phyloP scores from a whole-genome alignment of 2,113 vertebrate genomes.

The Hylia prasina region DNA sequence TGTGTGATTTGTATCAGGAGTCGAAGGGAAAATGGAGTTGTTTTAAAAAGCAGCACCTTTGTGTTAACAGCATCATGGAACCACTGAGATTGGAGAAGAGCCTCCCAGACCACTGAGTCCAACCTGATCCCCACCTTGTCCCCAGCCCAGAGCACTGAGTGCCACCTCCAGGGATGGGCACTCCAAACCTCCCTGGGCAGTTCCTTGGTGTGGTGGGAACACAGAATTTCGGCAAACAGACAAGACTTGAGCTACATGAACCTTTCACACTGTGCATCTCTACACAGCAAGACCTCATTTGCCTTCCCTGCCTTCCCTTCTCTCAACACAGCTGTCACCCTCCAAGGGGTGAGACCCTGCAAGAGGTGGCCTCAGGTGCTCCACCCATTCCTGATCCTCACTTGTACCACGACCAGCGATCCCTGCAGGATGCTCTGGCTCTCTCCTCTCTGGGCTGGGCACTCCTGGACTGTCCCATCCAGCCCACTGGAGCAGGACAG shows the following conservation, averaged over 20 bases:
- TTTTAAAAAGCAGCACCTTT: not conserved
- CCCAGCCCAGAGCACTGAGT: not conserved
- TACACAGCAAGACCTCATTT: accelerated
- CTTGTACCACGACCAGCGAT: not conserved
- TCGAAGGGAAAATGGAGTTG: not conserved
- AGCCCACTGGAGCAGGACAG: too few species aligned
- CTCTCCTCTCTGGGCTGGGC: not conserved
- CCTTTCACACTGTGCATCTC: not conserved
- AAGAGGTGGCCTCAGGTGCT: not conserved
- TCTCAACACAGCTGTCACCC: not conserved
- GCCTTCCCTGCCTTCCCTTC: not conserved
- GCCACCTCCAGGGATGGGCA: not conserved
- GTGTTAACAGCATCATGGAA: not conserved
- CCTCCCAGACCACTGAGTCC: not conserved
- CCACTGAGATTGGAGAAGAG: not conserved
- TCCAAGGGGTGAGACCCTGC: not conserved
- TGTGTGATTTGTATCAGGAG: not conserved
- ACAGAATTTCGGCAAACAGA: not conserved
- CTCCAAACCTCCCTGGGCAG: not conserved
- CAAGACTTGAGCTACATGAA: not conserved
- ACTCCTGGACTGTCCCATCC: not conserved
- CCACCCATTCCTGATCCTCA: not conserved
- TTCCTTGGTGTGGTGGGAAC: not conserved
- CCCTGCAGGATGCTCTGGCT: not conserved
- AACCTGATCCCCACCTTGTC: not conserved